Evolutionary conservation across 2,888 invertebrate genomes (phyloP), one percentile per base, ranked within the genome.

Genomic region (Branchellion lobata): DNA sequence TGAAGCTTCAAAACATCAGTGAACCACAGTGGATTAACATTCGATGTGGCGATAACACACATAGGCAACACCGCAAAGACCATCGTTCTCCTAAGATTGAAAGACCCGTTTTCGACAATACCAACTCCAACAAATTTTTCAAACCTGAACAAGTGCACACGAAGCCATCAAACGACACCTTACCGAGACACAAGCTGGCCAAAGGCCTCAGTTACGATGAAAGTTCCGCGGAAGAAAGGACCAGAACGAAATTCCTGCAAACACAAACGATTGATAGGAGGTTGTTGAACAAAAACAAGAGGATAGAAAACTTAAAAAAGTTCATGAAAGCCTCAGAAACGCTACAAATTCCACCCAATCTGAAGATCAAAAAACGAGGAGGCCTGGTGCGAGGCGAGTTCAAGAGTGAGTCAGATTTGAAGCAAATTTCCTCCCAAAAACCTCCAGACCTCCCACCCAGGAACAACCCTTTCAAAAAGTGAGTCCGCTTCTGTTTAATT

Each of bases 391-490:
- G 31, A 1, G 40, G 31, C 24, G 57, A 34, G 40, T 77, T 34
- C 61, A 77, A 77, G 57, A 77, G 77, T 65, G 77, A 77, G 57
- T 65, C 77, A 14, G 34, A 77, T 34, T 34, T 77, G n/a, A 57
- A 57, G n/a, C 29, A 65, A 34, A 24, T 34, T 24, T 34, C 36
- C 29, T 27, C 27, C n/a, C 1, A 53, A 1, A 29, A 36, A 11
- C 77, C 77, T 21, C 77, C 77, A 34, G 34, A 27, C n/a, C 61
- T 77, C n/a, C 77, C 77, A 3, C 77, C 77, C 27, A 57, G 77
- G 33, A 77, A 77, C 40, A 65, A 77, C 57, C 77, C 77, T 11
- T 77, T 77, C 57, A 77, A 77, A 33, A 57, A 77, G 77, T 77
- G 24, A 65, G 24, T 65, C 2, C 33, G 5, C 34, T 3, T 69